phyloP scores from a whole-genome alignment of 2,888 invertebrate species.

The Zele albiditarsus region DNA sequence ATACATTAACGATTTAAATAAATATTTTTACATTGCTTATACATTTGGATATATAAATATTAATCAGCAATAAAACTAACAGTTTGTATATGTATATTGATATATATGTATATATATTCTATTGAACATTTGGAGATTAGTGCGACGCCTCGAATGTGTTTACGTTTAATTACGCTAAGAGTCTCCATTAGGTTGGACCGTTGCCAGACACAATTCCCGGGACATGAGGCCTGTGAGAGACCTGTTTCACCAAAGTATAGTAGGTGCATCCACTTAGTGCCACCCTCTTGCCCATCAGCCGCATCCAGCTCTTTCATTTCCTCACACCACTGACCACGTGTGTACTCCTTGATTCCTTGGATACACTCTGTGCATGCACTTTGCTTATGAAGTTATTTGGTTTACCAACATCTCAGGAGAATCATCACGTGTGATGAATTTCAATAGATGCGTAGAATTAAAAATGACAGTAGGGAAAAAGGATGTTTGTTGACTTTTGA shows the following conservation, averaged over 20 bases:
- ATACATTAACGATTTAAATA: not conserved
- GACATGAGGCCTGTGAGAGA: slow-evolving; percentile 50
- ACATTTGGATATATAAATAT: not conserved
- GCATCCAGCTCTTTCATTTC: slow-evolving; percentile 43
- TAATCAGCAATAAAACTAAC: not conserved
- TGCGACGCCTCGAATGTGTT: slow-evolving; percentile 72
- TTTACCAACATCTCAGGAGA: not conserved
- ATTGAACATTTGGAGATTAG: slow-evolving; percentile 70
- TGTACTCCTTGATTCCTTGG: not conserved
- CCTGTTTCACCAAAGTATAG: slow-evolving; percentile 61
- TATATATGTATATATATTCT: not conserved
- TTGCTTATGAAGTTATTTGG: slow-evolving; percentile 3
- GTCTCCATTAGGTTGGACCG: slow-evolving; percentile 73
- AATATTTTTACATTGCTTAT: not conserved
- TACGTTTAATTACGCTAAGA: slow-evolving; percentile 73
- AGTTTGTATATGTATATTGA: not conserved
- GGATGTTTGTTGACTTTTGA: too few species aligned
- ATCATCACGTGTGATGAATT: not conserved
- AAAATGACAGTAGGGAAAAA: not conserved
- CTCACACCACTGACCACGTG: slow-evolving; percentile 15
- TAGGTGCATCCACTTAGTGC: slow-evolving; percentile 68
- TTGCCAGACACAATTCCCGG: slow-evolving; percentile 66
- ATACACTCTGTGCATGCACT: not conserved
- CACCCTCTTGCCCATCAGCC: slow-evolving; percentile 52
- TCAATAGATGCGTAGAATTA: not conserved